phyloP scores from a whole-genome alignment of 2,797 vertebrate species.

The Poeciliopsis infans region DNA sequence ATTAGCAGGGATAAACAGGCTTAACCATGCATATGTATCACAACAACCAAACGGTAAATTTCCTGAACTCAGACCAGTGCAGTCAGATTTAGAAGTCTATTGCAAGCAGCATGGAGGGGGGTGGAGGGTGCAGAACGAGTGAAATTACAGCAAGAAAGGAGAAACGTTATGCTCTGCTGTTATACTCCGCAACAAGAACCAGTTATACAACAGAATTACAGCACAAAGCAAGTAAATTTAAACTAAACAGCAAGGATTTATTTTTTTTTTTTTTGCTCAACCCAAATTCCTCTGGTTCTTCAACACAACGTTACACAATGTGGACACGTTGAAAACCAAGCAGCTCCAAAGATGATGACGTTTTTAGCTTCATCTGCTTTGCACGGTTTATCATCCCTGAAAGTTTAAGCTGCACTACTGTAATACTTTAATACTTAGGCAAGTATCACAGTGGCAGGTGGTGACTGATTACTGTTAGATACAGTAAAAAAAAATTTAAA shows the following conservation, averaged over 20 bases:
- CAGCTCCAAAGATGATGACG: not conserved
- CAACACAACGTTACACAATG: not conserved
- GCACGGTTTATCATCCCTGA: not conserved
- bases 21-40: constrained; percentile 14
- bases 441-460: not conserved
- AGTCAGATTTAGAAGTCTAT: constrained; percentile 9
- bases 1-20: constrained; percentile 20
- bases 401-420: not conserved
- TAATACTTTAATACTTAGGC: not conserved
- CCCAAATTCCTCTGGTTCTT: not conserved
- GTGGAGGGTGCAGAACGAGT: too few species aligned
- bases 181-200: not conserved
- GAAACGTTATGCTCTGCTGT: not conserved
- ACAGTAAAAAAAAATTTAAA: not conserved
- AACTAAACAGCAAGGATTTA: not conserved
- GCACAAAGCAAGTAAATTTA: not conserved
- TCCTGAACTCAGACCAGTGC: not conserved
- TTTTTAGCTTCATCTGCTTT: not conserved
- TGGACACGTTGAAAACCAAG: not conserved
- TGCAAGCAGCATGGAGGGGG: not conserved
- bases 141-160: constrained; percentile 6
- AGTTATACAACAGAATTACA: constrained; percentile 17
- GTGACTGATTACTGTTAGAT: not conserved
- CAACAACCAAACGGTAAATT: constrained; percentile 2
- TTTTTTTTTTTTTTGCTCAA: not conserved